phyloP scores from a whole-genome alignment of 2,113 vertebrate species.

The Dipodomys spectabilis region DNA sequence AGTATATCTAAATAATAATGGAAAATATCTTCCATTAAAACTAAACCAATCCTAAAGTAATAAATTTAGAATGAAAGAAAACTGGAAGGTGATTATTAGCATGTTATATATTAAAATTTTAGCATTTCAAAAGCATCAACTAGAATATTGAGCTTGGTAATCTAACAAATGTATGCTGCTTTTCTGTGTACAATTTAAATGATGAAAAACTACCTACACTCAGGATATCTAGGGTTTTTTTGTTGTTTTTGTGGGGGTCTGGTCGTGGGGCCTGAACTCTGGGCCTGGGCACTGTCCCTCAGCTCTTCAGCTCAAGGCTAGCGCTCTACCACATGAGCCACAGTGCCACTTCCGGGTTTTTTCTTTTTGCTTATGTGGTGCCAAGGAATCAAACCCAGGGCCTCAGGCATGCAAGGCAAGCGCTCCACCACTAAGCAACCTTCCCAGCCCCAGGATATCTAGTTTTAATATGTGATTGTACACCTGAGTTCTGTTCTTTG shows the following conservation, averaged over 20 bases:
- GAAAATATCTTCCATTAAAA: background rate
- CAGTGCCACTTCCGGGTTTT: too few species aligned
- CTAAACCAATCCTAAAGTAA: background rate
- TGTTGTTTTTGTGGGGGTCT: too few species aligned
- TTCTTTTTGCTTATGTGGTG: too few species aligned
- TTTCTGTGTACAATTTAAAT: background rate
- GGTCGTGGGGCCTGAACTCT: too few species aligned
- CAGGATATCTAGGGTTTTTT: background rate
- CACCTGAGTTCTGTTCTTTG: background rate
- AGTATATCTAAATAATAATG: background rate
- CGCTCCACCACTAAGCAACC: too few species aligned
- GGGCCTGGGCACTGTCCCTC: too few species aligned
- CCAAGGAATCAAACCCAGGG: too few species aligned
- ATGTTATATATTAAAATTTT: background rate
- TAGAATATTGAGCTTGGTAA: background rate
- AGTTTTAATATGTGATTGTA: background rate
- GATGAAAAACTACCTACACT: background rate
- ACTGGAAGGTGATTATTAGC: background rate
- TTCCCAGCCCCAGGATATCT: background rate
- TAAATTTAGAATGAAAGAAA: background rate
- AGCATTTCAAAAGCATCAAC: background rate
- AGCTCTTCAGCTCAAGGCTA: too few species aligned
- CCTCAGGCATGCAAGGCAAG: too few species aligned
- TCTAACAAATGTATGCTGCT: background rate
- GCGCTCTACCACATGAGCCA: too few species aligned